Evolutionary conservation across 2,888 invertebrate genomes (phyloP).

Genomic region (Mellilla xanthometata): DNA sequence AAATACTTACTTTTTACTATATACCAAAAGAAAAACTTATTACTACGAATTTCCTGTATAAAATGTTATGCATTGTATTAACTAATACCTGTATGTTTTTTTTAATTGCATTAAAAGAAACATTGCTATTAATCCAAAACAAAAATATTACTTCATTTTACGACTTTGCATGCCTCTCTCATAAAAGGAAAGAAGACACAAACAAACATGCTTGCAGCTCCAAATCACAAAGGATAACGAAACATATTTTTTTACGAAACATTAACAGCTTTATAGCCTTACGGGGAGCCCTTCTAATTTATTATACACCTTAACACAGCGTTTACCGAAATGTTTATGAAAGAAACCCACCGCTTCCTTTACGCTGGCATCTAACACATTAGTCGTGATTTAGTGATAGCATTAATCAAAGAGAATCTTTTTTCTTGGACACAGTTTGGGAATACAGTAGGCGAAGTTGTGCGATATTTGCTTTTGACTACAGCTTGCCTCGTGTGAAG

Average conservation of each 20-base stretch:
- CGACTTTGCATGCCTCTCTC: constrained; percentile 2
- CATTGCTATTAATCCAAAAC: too few relatives aligned
- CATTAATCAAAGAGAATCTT: constrained; percentile 57
- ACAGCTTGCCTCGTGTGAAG: too few relatives aligned
- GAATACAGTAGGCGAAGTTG: constrained; percentile 6
- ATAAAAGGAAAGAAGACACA: constrained; percentile 8
- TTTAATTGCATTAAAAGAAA: too few relatives aligned
- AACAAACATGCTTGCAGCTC: constrained; percentile 3
- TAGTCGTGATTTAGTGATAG: constrained; percentile 58
- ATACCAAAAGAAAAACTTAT: too few relatives aligned
- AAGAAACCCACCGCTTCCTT: constrained; percentile 41
- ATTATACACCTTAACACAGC: constrained; percentile 34
- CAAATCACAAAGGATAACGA: constrained; percentile 23
- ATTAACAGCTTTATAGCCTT: constrained; percentile 28
- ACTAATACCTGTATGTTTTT: too few relatives aligned
- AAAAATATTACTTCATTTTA: constrained; percentile 5
- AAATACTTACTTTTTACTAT: too few relatives aligned
- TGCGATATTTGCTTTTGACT: not conserved
- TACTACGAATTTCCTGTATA: too few relatives aligned
- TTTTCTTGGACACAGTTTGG: constrained; percentile 9
- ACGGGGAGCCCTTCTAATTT: constrained; percentile 29
- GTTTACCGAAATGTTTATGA: constrained; percentile 40
- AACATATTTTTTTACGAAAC: constrained; percentile 29
- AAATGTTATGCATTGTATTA: too few relatives aligned
- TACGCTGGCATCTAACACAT: constrained; percentile 42